Conservation (phyloP, 1,140 invertebrate species). For the Pygmarrhopalites habei region DNA sequence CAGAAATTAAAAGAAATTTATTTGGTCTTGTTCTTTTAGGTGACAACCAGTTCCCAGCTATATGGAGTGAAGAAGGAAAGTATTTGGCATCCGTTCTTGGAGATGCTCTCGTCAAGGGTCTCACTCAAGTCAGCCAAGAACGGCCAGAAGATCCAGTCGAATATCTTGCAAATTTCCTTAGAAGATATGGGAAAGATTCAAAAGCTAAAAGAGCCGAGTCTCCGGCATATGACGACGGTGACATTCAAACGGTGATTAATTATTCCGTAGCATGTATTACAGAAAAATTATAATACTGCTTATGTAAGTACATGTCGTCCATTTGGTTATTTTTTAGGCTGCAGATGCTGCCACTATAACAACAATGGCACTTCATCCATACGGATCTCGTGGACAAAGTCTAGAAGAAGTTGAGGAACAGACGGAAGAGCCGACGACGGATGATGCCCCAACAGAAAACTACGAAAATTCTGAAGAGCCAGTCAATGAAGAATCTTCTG, state of each 20-base stretch:
- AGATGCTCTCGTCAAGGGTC: constrained; percentile 74
- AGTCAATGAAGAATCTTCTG: background rate
- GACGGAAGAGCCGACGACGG: constrained; percentile 4
- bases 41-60: constrained; percentile 34
- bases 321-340: too few relatives aligned
- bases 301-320: too few relatives aligned
- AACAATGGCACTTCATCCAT: background rate
- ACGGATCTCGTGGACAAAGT: background rate
- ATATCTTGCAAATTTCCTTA: constrained; percentile 70
- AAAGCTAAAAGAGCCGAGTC: background rate
- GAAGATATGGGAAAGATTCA: constrained; percentile 18
- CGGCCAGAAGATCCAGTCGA: constrained; percentile 70
- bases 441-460: background rate
- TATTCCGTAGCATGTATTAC: too few relatives aligned
- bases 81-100: constrained; percentile 63
- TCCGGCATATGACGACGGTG: constrained; percentile 3
- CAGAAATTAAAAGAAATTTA: background rate
- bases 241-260: background rate
- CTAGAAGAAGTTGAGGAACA: constrained; percentile 11
- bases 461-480: constrained; percentile 2
- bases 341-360: constrained; percentile 1
- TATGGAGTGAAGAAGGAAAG: constrained; percentile 38
- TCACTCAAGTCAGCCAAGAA: constrained; percentile 72
- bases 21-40: background rate
- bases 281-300: too few relatives aligned